These are phyloP conservation scores for Arge pagana DNA, from an alignment of 2,888 invertebrate species.

Conservation along the genomic window DNA sequence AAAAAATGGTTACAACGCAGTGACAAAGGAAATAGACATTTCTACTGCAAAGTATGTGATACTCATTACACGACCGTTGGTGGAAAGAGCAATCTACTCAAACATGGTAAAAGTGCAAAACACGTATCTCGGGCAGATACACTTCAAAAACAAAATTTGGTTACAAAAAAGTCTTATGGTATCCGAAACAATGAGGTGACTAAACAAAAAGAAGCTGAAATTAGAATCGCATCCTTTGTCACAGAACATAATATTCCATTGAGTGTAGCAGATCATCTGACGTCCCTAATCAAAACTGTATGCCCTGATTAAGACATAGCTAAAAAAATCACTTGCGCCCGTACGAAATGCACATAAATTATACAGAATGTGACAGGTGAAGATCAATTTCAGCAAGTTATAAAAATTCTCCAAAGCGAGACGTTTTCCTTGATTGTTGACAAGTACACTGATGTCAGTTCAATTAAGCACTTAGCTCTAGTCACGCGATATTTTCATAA, in stretches of 20 bases:
- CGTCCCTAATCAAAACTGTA: slow-evolving; percentile 29
- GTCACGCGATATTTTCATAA: slow-evolving; percentile 21
- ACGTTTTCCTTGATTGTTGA: slow-evolving; percentile 33
- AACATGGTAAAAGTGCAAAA: slow-evolving; percentile 17
- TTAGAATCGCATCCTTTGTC: slow-evolving; percentile 30
- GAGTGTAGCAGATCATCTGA: slow-evolving; percentile 33
- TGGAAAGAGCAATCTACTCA: slow-evolving; percentile 11
- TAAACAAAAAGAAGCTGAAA: slow-evolving; percentile 27
- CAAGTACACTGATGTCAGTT: slow-evolving; percentile 30
- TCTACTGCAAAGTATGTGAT: slow-evolving; percentile 16
- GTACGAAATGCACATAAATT: slow-evolving; percentile 29
- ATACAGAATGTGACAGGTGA: slow-evolving; percentile 6
- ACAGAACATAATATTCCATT: slow-evolving; percentile 39
- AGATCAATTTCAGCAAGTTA: neutral
- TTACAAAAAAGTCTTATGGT: slow-evolving; percentile 2
- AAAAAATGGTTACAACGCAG: slow-evolving; percentile 12
- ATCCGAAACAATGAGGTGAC: neutral
- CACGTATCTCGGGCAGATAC: slow-evolving; percentile 6
- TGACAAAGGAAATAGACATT: slow-evolving; percentile 11
- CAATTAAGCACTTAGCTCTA: slow-evolving; percentile 21
- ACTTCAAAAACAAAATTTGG: neutral
- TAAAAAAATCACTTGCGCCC: slow-evolving; percentile 28
- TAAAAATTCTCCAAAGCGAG: neutral
- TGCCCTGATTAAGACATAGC: slow-evolving; percentile 35
- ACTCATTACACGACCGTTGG: slow-evolving; percentile 16